These are phyloP conservation scores for Stigmatopora nigra DNA, from an alignment of 2,113 vertebrate species.

Conservation along the genomic window DNA sequence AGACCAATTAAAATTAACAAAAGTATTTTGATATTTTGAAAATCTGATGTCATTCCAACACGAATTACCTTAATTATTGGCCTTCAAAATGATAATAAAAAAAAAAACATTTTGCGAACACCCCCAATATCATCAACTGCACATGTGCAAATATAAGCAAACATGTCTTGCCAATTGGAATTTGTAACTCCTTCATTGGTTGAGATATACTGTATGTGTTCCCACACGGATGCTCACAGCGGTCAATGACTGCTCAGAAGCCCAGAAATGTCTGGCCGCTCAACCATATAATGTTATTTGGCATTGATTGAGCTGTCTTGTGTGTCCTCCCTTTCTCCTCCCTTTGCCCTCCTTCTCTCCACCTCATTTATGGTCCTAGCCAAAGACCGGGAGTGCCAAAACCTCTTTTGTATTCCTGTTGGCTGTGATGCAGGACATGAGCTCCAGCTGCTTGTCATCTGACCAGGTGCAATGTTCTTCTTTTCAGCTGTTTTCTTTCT, in stretches of 20 bases:
- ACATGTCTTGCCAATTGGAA: too few relatives aligned
- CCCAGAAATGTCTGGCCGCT: conserved; percentile 35
- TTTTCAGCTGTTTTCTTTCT: conserved; percentile 20
- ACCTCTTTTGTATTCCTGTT: conserved; percentile 17
- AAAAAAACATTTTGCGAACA: too few relatives aligned
- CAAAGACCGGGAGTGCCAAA: conserved; percentile 21
- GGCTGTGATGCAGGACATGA: conserved; percentile 12
- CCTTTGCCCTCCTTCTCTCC: conserved; percentile 47
- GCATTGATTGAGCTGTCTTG: conserved; percentile 57
- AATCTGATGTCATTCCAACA: too few relatives aligned
- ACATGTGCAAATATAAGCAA: too few relatives aligned
- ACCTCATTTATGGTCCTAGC: conserved; percentile 24
- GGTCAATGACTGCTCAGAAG: conserved; percentile 36
- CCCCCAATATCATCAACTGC: too few relatives aligned
- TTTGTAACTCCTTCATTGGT: too few relatives aligned
- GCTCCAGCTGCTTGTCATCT: conserved; percentile 22
- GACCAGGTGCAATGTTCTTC: conserved; percentile 14
- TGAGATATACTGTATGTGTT: not conserved
- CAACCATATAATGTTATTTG: conserved; percentile 65
- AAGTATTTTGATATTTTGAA: too few relatives aligned
- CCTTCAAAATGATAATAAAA: too few relatives aligned
- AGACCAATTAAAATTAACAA: too few relatives aligned
- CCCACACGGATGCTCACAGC: conserved; percentile 9
- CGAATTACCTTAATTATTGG: too few relatives aligned
- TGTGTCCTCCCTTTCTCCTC: conserved; percentile 49